Evolutionary conservation across 1,140 invertebrate genomes (phyloP), one percentile per base, ranked within the genome.

Genomic region (Drosophila teissieri): DNA sequence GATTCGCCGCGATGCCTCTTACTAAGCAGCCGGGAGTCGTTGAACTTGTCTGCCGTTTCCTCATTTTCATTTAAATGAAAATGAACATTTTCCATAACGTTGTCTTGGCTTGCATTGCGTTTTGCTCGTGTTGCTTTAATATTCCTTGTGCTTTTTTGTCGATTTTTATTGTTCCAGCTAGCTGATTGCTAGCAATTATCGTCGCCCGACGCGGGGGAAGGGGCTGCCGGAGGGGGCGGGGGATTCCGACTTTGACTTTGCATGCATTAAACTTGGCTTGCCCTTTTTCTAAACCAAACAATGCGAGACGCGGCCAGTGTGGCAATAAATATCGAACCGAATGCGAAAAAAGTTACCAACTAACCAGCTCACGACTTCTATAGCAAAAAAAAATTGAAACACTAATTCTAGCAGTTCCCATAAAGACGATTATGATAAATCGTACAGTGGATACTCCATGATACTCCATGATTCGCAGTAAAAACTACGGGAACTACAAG

Each of bases 61-160:
- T 83, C 62, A 88, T 88, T 89, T 88, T 83, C 72, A 73, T 88
- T 76, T 53, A 89, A 88, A 83, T 83, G 52, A 61, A 76, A 72
- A 78, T 69, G 39, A 15, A 70, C 74, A 81, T 79, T 83, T 86
- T 75, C 62, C 82, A 81, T 79, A 76, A 72, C 51, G 65, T 75
- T 69, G 55, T 56, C 55, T 70, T 44, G 62, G 42, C 44, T 52
- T 49, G 73, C 56, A 37, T 76, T 75, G 56, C 61, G 80, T 74
- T 78, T 78, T 58, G 46, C 57, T 22, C 56, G 80, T 58, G 56
- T 61, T 42, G 39, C 65, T 40, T 78, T 52, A 67, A 49, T 57
- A 73, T 72, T 56, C 67, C 56, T 56, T 8, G 46, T 63, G 67
- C 56, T 31, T 75, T 14, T 44, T 72, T 67, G 63, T 65, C 34